These are phyloP conservation scores for Heliconius nattereri DNA, from an alignment of 1,140 invertebrate species.

Conservation along the genomic window DNA sequence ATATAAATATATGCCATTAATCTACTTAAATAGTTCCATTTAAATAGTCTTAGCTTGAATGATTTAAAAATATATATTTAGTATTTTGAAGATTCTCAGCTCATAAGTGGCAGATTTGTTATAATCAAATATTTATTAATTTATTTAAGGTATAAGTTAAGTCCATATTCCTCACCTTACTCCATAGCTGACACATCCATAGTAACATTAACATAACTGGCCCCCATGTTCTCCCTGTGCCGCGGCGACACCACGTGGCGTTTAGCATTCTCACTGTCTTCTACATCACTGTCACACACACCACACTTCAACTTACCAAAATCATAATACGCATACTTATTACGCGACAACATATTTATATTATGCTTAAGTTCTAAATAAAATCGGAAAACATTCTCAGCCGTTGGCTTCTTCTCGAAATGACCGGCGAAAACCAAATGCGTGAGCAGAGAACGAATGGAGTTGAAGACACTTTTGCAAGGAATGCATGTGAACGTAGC, in stretches of 20 bases:
- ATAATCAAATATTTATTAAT: too few relatives aligned
- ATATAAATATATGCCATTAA: too few relatives aligned
- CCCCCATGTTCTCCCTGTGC: conserved; percentile 74
- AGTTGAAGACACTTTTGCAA: conserved; percentile 63
- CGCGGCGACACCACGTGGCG: conserved; percentile 64
- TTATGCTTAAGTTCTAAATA: conserved; percentile 76
- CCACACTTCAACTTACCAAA: conserved; percentile 70
- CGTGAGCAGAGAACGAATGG: conserved; percentile 60
- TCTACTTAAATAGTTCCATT: too few relatives aligned
- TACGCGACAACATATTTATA: conserved; percentile 67
- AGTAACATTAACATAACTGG: conserved; percentile 67
- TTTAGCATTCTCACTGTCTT: conserved; percentile 69
- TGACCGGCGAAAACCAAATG: conserved; percentile 71
- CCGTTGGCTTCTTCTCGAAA: conserved; percentile 53
- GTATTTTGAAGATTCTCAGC: too few relatives aligned
- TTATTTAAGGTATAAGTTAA: too few relatives aligned
- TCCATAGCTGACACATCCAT: conserved; percentile 63
- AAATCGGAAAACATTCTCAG: conserved; percentile 70
- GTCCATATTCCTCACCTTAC: conserved; percentile 51
- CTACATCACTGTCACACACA: conserved; percentile 62
- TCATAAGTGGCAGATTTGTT: too few relatives aligned
- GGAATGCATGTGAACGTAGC: conserved; percentile 58
- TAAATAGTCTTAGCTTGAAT: too few relatives aligned
- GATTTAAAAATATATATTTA: too few relatives aligned
- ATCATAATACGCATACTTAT: conserved; percentile 70